Conservation (phyloP, 1,140 invertebrate genomes). For the Drosophila pseudoananassae region DNA sequence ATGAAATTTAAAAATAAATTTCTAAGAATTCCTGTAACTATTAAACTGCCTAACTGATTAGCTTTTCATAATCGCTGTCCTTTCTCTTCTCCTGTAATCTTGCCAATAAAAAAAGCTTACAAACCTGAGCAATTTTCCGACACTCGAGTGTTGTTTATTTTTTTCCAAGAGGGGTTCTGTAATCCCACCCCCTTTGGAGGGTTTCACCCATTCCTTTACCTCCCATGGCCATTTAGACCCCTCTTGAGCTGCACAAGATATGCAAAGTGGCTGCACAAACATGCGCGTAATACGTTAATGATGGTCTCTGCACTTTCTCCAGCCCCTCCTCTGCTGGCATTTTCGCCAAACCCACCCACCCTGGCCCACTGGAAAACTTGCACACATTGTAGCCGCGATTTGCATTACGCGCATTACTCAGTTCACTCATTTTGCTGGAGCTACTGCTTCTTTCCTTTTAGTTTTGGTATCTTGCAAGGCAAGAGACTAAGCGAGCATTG, state of each 20-base stretch:
- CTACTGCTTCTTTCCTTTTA: slow-evolving; percentile 21
- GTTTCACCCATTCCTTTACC: background rate
- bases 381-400: slow-evolving; percentile 75
- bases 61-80: background rate
- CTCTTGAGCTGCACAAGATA: slow-evolving; percentile 42
- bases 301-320: slow-evolving; percentile 36
- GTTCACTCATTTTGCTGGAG: slow-evolving; percentile 48
- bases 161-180: slow-evolving; percentile 36
- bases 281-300: slow-evolving; percentile 77
- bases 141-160: slow-evolving; percentile 47
- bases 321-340: background rate
- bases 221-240: slow-evolving; percentile 10
- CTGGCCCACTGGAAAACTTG: slow-evolving; percentile 12
- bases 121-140: slow-evolving; percentile 33
- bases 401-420: slow-evolving; percentile 77
- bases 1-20: background rate
- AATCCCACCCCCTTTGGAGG: background rate
- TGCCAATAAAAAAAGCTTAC: slow-evolving; percentile 24
- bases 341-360: background rate
- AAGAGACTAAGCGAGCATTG: slow-evolving; percentile 39
- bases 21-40: too few species aligned
- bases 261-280: slow-evolving; percentile 77
- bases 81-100: background rate
- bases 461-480: slow-evolving; percentile 57
- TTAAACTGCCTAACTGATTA: background rate